These are phyloP conservation scores for Gallinago paraguaiae DNA, from an alignment of 2,113 vertebrate genomes.

Conservation along the genomic window DNA sequence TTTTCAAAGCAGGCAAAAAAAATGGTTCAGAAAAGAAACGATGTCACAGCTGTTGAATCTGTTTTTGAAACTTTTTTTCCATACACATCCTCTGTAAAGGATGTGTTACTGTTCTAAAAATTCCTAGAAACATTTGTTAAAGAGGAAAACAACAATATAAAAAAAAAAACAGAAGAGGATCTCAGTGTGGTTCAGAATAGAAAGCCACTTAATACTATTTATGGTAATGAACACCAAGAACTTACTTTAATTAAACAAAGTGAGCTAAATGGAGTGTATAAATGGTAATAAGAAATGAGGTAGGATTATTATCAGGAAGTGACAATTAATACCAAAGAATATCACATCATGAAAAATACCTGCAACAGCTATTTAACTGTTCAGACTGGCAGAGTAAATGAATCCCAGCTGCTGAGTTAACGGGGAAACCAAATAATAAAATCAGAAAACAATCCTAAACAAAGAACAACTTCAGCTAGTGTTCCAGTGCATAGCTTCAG, in stretches of 20 bases:
- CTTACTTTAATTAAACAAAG: constrained; percentile 15
- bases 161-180: background rate
- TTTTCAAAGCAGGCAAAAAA: background rate
- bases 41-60: background rate
- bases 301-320: constrained; percentile 32
- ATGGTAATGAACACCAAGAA: background rate
- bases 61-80: background rate
- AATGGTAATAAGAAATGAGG: constrained; percentile 34
- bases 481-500: constrained; percentile 24
- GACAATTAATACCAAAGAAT: constrained; percentile 9
- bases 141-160: background rate
- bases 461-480: background rate
- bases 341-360: background rate
- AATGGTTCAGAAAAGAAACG: background rate
- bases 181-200: background rate
- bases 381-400: background rate
- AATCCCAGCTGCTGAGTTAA: constrained; percentile 1
- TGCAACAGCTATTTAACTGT: background rate
- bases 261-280: background rate
- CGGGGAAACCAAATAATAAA: background rate
- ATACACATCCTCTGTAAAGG: background rate
- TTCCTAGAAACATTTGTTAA: background rate
- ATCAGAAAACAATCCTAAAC: background rate
- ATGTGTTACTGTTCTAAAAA: background rate
- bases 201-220: constrained; percentile 31